phyloP scores from a whole-genome alignment of 2,888 invertebrate species.

The Erynnis tages region DNA sequence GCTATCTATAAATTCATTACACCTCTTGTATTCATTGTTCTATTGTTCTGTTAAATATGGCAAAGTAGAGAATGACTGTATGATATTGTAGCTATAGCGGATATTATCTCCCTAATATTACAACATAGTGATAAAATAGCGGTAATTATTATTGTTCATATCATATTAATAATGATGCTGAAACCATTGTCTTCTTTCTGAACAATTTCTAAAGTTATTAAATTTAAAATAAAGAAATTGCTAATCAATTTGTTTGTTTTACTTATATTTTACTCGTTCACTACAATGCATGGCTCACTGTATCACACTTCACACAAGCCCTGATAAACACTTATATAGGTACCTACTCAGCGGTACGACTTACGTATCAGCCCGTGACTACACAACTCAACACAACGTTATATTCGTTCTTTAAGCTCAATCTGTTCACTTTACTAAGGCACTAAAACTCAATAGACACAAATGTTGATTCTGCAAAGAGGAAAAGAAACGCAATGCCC shows the following conservation, averaged over 20 bases:
- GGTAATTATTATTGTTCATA: conserved; percentile 84
- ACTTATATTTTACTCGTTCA: conserved; percentile 7
- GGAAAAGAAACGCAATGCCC: no score
- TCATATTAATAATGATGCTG: conserved; percentile 84
- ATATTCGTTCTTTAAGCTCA: no score
- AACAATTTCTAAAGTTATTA: conserved; percentile 89
- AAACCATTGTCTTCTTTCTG: conserved; percentile 87
- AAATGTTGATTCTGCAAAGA: no score
- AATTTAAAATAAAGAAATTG: conserved; percentile 82
- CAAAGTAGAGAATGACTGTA: conserved; percentile 59
- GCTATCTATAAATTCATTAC: conserved; percentile 40
- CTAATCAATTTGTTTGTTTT: conserved; percentile 70
- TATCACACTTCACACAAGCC: no score
- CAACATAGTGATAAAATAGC: conserved; percentile 75
- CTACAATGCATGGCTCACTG: no score
- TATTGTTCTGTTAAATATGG: conserved; percentile 54
- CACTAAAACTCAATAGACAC: no score
- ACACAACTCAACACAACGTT: no score
- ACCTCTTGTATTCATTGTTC: conserved; percentile 41
- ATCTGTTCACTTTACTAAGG: no score
- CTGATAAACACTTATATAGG: no score
- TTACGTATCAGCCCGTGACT: no score
- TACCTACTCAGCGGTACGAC: no score
- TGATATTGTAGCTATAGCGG: conserved; percentile 67
- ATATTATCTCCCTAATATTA: conserved; percentile 71